Conservation (phyloP, 2,797 vertebrate species). For the Bothrops alternatus region DNA sequence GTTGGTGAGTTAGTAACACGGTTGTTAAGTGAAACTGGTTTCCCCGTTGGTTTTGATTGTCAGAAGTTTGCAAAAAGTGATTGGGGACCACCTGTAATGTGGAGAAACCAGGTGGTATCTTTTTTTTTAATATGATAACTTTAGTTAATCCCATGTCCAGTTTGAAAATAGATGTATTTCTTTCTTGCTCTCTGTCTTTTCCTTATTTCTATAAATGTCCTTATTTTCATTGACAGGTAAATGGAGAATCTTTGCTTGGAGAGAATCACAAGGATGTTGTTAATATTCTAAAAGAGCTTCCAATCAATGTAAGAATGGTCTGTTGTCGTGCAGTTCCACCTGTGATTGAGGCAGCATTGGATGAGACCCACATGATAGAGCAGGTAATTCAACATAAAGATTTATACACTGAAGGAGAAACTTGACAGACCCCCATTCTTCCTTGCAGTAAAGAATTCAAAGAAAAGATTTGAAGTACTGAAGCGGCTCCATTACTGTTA, state of each 20-base stretch:
- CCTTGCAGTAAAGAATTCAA: background rate
- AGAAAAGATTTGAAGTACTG: background rate
- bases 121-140: background rate
- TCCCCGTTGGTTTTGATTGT: no score
- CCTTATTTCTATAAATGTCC: background rate
- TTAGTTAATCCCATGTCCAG: background rate
- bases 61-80: background rate
- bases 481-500: background rate
- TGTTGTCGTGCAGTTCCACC: slow-evolving; percentile 83
- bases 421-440: background rate
- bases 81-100: background rate
- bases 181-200: background rate
- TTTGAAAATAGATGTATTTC: background rate
- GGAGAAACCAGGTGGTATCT: background rate
- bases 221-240: slow-evolving; percentile 78
- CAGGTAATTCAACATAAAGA: slow-evolving; percentile 71
- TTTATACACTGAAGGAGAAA: background rate
- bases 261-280: slow-evolving; percentile 94
- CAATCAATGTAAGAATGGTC: slow-evolving; percentile 86
- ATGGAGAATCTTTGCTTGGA: slow-evolving; percentile 89
- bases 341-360: slow-evolving; percentile 64
- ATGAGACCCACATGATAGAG: slow-evolving; percentile 67
- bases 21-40: no score
- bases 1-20: no score
- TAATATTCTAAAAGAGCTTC: slow-evolving; percentile 90